Base-by-base conservation (phyloP, 2,888 invertebrate species). In the Dromius quadrimaculatus region DNA sequence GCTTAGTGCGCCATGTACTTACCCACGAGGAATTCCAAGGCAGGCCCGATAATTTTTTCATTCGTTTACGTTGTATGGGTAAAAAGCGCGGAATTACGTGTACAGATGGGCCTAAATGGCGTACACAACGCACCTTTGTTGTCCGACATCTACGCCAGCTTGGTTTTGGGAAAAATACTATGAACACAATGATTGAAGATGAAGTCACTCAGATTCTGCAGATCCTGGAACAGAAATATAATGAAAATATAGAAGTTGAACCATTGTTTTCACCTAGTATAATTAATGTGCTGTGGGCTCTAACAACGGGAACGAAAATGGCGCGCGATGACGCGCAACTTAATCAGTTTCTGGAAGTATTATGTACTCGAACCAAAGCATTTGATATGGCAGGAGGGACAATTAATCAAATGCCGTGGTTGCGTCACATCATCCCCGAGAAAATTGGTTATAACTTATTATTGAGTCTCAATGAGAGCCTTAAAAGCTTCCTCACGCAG, bases 211-310 rank as follows among this genome's bases (percentile, higher is more conserved):
- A 80, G 74, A 85, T 85, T 32, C 28, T 54, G 23, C 8, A 54
- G n/a, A n/a, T n/a, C n/a, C n/a, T n/a, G 32, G 8, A 28, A 15
- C 13, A 28, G 11, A n/a, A n/a, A n/a, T n/a, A n/a, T n/a, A n/a
- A n/a, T n/a, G n/a, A 85, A 71, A 80, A 80, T 6, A 80, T 84
- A 0, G 19, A 34, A 50, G 20, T 64, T 6, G 47, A 47, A 15
- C 47, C 64, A 11, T 1, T 64, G 9, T 86, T 91, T 41, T 88
- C 89, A 66, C 81, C 88, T 36, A 85, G 88, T 0, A 87, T 90
- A 0, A 80, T 91, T 72, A 92, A 92, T 78, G 85, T 88, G 0
- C 78, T 91, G 15, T 92, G 92, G 92, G 85, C 85, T 19, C 87
- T 89, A 82, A 84, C 90, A 57, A 66, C 66, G 8, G 84, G 85